A percentile compares a stretch with the other conserved stretches of the same genome.
Evolutionary conservation across 2,888 invertebrate genomes (phyloP).

Genomic region (Synanthedon tipuliformis): DNA sequence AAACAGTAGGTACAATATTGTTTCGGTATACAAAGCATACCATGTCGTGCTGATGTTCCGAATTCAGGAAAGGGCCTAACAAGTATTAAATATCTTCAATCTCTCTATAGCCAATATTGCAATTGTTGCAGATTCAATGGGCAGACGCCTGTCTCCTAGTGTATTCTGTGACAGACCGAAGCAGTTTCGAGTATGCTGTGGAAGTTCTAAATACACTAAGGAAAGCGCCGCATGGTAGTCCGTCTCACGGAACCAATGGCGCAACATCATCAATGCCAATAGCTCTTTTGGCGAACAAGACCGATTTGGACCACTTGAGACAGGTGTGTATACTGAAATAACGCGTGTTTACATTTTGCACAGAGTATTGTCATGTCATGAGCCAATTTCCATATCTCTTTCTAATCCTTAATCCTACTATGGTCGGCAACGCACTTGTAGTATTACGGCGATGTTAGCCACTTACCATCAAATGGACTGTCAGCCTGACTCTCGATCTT

Average conservation of each 20-base stretch:
- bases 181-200: constrained; percentile 77
- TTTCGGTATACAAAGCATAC: constrained; percentile 2
- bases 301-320: constrained; percentile 82
- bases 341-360: too few species aligned
- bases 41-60: background rate
- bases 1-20: too few species aligned
- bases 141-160: constrained; percentile 83
- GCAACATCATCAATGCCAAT: constrained; percentile 65
- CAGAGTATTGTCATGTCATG: too few species aligned
- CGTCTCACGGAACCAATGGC: constrained; percentile 71
- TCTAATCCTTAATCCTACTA: too few species aligned
- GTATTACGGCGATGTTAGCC: too few species aligned
- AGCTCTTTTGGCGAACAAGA: constrained; percentile 82
- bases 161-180: constrained; percentile 80
- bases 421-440: too few species aligned
- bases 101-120: constrained; percentile 3
- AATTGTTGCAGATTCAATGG: constrained; percentile 74
- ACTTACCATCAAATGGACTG: too few species aligned
- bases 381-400: too few species aligned
- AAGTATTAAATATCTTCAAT: background rate
- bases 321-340: constrained; percentile 62
- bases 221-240: constrained; percentile 63
- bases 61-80: background rate
- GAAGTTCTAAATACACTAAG: constrained; percentile 73
- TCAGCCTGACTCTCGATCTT: too few species aligned